phyloP scores from a whole-genome alignment of 2,888 invertebrate genomes.

The Ommatoiulus sabulosus region DNA sequence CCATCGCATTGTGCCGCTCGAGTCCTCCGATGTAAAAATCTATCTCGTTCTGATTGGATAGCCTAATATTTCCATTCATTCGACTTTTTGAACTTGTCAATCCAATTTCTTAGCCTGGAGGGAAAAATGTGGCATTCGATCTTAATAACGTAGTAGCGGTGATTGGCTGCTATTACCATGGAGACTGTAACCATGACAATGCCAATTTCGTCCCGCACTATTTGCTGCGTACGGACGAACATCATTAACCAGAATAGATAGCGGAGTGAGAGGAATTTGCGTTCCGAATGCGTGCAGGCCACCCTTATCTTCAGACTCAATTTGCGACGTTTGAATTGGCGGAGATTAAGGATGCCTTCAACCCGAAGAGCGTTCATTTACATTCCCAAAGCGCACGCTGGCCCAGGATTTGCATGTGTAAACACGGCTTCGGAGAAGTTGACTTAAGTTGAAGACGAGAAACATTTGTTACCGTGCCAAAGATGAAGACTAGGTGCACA shows the following conservation, averaged over 20 bases:
- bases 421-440: not conserved
- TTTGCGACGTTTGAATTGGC: slow-evolving; percentile 10
- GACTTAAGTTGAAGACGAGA: not conserved
- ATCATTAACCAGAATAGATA: slow-evolving; percentile 22
- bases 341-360: slow-evolving; percentile 28
- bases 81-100: slow-evolving; percentile 34
- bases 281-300: not conserved
- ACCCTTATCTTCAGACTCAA: slow-evolving; percentile 20
- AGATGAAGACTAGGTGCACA: not conserved
- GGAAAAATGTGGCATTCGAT: slow-evolving; percentile 32
- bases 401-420: not conserved
- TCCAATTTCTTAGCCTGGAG: slow-evolving; percentile 22
- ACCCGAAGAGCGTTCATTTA: slow-evolving; percentile 7
- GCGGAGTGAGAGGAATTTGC: not conserved
- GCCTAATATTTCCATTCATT: slow-evolving; percentile 22
- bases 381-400: not conserved
- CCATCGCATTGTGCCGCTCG: not conserved
- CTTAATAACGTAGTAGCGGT: not conserved
- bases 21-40: slow-evolving; percentile 12
- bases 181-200: slow-evolving; percentile 2
- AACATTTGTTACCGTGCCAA: slow-evolving; percentile 14
- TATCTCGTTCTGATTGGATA: slow-evolving; percentile 25
- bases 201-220: slow-evolving; percentile 14
- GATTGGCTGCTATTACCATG: slow-evolving; percentile 34
- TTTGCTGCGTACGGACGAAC: slow-evolving; percentile 5